These are phyloP conservation scores for Microplitis manilae DNA, from an alignment of 2,888 invertebrate genomes.

Conservation along the genomic window DNA sequence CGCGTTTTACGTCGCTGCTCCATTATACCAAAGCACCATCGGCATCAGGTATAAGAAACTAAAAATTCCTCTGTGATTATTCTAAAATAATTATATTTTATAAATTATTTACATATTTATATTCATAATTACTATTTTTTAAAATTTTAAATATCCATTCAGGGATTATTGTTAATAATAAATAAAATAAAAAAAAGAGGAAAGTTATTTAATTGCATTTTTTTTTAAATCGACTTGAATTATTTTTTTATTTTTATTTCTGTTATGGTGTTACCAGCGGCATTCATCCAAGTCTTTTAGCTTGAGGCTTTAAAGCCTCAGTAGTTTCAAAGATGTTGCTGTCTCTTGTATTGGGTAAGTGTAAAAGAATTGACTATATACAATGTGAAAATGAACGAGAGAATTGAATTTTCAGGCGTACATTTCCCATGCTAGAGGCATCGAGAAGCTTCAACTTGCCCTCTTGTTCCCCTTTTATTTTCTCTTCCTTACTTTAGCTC, in stretches of 20 bases:
- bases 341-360: constrained; percentile 16
- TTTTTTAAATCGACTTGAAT: not conserved
- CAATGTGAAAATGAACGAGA: constrained; percentile 34
- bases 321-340: constrained; percentile 12
- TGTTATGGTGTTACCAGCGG: not conserved
- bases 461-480: constrained; percentile 10
- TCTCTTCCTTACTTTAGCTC: not conserved
- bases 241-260: not conserved
- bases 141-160: too few relatives aligned
- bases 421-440: constrained; percentile 32
- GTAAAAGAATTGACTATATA: constrained; percentile 14
- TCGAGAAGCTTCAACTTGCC: constrained; percentile 12
- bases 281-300: not conserved
- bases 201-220: not conserved
- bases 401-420: constrained; percentile 45
- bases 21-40: not conserved
- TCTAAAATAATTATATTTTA: not conserved
- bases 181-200: not conserved
- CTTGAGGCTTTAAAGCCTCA: not conserved
- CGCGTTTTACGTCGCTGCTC: constrained; percentile 41
- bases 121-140: too few relatives aligned
- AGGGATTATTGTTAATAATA: too few relatives aligned
- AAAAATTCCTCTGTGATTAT: not conserved
- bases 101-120: too few relatives aligned
- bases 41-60: constrained; percentile 1